Conservation (phyloP, 2,113 vertebrate species). For the Ammodytes dubius region DNA sequence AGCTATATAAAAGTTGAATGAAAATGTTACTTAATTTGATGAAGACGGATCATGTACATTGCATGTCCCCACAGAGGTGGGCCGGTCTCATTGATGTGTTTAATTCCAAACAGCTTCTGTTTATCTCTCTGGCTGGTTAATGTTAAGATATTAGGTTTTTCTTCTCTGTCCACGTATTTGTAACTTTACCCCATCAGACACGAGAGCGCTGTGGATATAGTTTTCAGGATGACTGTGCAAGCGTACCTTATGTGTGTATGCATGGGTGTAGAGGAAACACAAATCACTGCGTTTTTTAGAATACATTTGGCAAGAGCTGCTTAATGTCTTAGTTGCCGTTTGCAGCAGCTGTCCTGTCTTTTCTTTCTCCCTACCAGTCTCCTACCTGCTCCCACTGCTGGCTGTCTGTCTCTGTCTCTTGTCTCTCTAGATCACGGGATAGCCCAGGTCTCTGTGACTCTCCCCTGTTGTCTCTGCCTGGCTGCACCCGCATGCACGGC, state of each 20-base stretch:
- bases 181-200: constrained; percentile 47
- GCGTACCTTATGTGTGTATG: neutral
- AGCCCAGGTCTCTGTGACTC: constrained; percentile 54
- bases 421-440: constrained; percentile 53
- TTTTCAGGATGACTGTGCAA: constrained; percentile 43
- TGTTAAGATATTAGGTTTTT: constrained; percentile 39
- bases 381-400: neutral
- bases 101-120: neutral
- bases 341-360: neutral
- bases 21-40: neutral
- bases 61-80: constrained; percentile 10
- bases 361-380: neutral
- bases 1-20: neutral
- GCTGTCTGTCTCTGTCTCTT: constrained; percentile 28
- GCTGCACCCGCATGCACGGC: constrained; percentile 69
- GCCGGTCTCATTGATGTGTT: constrained; percentile 12
- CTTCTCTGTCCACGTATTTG: constrained; percentile 30
- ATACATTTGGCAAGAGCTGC: constrained; percentile 11
- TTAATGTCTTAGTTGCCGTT: constrained; percentile 5
- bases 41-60: constrained; percentile 1
- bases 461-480: constrained; percentile 63
- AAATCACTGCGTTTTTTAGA: neutral
- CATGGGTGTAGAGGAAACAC: neutral
- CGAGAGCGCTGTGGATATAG: constrained; percentile 11
- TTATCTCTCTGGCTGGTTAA: constrained; percentile 17